A percentile compares a stretch with the other conserved stretches of the same genome.
Conservation (phyloP, 2,797 vertebrate genomes). For the Scleropages formosus region DNA sequence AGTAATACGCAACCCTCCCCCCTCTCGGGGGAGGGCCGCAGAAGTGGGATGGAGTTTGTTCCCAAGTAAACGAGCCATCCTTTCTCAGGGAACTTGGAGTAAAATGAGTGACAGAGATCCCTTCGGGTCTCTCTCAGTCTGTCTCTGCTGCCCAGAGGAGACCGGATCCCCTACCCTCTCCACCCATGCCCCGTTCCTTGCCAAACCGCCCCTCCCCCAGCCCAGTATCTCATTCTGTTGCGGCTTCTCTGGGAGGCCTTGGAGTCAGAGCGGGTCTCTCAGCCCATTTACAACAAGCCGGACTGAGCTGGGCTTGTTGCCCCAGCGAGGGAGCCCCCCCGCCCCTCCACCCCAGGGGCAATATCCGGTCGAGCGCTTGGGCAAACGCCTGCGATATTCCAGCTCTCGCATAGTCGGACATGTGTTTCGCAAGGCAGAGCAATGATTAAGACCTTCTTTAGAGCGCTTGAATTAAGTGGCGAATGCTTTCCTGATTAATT, state of each 20-base stretch:
- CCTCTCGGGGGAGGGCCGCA: slow-evolving; percentile 13
- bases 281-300: slow-evolving; percentile 44
- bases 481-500: background rate
- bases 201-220: slow-evolving; percentile 36
- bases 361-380: background rate
- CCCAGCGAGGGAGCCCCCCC: background rate
- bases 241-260: slow-evolving; percentile 21
- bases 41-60: slow-evolving; percentile 42
- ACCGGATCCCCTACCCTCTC: background rate
- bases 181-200: slow-evolving; percentile 40
- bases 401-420: background rate
- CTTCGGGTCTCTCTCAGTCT: slow-evolving; percentile 11
- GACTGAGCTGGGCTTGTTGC: slow-evolving; percentile 17
- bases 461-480: background rate
- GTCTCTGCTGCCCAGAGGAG: slow-evolving; percentile 35
- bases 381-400: background rate
- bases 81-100: slow-evolving; percentile 47
- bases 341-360: background rate
- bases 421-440: background rate
- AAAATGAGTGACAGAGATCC: slow-evolving; percentile 25
- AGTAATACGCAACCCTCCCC: slow-evolving; percentile 30
- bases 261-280: slow-evolving; percentile 37
- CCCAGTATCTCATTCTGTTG: background rate
- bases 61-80: background rate
- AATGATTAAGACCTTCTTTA: background rate